Evolutionary conservation across 2,888 invertebrate genomes (phyloP), one percentile per base, ranked within the genome.

Genomic region (Cephalotes varians): DNA sequence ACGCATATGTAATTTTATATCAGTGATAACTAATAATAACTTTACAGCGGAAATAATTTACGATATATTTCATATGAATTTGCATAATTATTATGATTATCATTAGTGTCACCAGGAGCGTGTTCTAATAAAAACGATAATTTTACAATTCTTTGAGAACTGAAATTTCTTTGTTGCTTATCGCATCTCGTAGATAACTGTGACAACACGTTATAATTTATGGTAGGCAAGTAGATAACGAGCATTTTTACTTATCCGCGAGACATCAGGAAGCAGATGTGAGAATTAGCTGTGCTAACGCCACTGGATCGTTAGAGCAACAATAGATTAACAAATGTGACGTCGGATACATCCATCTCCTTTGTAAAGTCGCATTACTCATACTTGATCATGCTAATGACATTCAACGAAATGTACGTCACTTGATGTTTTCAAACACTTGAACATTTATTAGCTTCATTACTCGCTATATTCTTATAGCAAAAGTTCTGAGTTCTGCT

Each of bases 341-440:
- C 18, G 40, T 28, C 15, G 9, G 31, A 60, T 54, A 40, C 56
- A 40, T n/a, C 12, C 31, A 21, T 15, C 44, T 60, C 5, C 21
- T 60, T 73, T 60, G 73, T 62, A 47, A 10, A 44, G n/a, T 21
- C n/a, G 9, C 62, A 73, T 73, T 73, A 60, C 6, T 60, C 62
- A 44, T 73, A 60, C n/a, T 4, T 18, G 10, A 7, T 2, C n/a
- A 25, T 15, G 44, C 31, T 73, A 73, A 73, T 44, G 44, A 44
- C 62, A 60, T 31, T 60, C 31, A 44, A 21, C 73, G 15, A 60
- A 60, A 44, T 73, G 31, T 40, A 40, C 49, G 15, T 69, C 34
- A 51, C 18, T 71, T 15, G 49, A 69, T 15, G 10, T 18, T 51
- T 51, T 34, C 3, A 34, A n/a, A 21, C 21, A 1, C n/a, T 49